Evolutionary conservation across 2,113 vertebrate genomes (phyloP), one percentile per base, ranked within the genome.

Genomic region (Nansenia antarctica): DNA sequence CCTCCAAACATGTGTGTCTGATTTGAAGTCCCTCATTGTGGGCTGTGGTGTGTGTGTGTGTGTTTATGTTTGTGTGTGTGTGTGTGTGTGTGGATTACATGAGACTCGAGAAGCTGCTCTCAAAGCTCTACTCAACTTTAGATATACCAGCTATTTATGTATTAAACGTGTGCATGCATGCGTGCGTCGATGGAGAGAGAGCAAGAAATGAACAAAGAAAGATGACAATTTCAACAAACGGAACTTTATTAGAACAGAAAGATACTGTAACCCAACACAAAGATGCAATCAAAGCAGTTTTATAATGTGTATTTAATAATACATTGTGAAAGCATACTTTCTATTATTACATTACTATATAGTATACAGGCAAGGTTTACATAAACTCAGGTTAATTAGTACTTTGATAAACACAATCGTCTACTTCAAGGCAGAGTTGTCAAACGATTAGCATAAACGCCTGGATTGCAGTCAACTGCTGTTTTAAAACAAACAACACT

Each of bases 401-500:
- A 54, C 12, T 26, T 29, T 12, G 9, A 54, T 11, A 0, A 54
- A 26, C 52, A 54, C 4, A n/a, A 8, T 32, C 2, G 3, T n/a
- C 26, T 8, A 58, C 29, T 30, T 58, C 55, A 32, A 18, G 55
- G 15, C 55, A 58, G 55, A 58, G n/a, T 55, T 20, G 45, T 22
- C 18, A 9, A 49, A 49, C 20, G 3, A 14, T 49, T 22, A n/a
- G 45, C 45, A 49, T 20, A 22, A 8, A 3, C 18, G 22, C 9
- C n/a, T n/a, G n/a, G n/a, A n/a, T n/a, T n/a, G 30, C 55, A 57
- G 15, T 29, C 24, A 24, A 57, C 3, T 9, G 54, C 12, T 27
- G 27, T 29, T 57, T 57, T 57, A 15, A 57, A 29, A 57, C 54
- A 58, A 58, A 58, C 55, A 53, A 20, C 29, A 58, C 4, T 27